Conservation (phyloP, 2,797 vertebrate species). For the Paedocypris micromegethes region DNA sequence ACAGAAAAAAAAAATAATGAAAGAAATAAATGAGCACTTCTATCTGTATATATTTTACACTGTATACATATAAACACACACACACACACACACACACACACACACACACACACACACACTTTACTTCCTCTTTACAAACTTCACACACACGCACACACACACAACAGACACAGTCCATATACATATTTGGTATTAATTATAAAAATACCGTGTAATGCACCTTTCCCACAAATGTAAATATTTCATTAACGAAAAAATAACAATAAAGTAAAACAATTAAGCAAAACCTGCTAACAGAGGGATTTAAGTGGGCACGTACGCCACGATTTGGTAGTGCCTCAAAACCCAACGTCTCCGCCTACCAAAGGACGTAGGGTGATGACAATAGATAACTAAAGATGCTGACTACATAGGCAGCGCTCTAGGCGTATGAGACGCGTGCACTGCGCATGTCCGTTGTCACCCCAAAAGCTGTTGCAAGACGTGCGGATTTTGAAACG, state of each 20-base stretch:
- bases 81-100: too few species aligned
- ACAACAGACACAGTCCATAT: too few species aligned
- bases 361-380: background rate
- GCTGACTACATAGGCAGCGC: background rate
- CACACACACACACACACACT: too few species aligned
- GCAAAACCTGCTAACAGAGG: background rate
- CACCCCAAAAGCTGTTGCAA: background rate
- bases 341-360: background rate
- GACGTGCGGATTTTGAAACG: background rate
- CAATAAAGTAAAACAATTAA: background rate
- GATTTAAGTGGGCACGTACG: conserved; percentile 24
- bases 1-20: background rate
- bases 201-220: too few species aligned
- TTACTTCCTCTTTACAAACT: too few species aligned
- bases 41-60: too few species aligned
- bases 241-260: background rate
- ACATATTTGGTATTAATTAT: too few species aligned
- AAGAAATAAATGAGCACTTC: too few species aligned
- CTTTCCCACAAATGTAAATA: background rate
- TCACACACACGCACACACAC: too few species aligned
- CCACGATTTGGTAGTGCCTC: conserved; percentile 10
- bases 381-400: background rate
- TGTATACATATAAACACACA: too few species aligned
- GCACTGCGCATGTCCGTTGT: too few species aligned
- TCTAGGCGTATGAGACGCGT: background rate